Evolutionary conservation across 2,888 invertebrate species (phyloP), one percentile per base, ranked within the genome.

Genomic region (Ditula angustiorana): DNA sequence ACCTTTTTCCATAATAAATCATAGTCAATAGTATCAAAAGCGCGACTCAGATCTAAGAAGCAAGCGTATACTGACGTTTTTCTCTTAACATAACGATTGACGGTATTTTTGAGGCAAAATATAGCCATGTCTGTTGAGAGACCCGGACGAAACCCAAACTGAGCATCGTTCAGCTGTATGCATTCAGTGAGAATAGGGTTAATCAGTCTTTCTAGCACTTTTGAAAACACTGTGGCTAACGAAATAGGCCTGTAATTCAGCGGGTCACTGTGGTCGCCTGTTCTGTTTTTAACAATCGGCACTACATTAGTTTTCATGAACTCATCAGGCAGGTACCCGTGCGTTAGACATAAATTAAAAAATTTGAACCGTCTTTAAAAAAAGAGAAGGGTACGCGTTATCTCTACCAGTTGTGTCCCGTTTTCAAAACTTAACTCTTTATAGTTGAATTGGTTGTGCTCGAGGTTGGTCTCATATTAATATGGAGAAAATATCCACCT

Each of bases 1-100:
- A 35, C 13, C 21, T 33, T 21, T 11, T n/a, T 5, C 53, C 21
- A 35, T 5, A 33, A 4, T 24, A 53, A n/a, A 16, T 52, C 55
- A 16, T n/a, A n/a, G 61, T 53, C 24, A 33, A n/a, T n/a, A n/a
- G n/a, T n/a, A n/a, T n/a, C n/a, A n/a, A n/a, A n/a, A n/a, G n/a
- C n/a, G n/a, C n/a, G 44, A 10, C 30, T 46, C 19, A 61, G 35
- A 28, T 61, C 61, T 24, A 61, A 47, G 47, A 61, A 61, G 37
- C 61, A 61, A 8, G 47, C 61, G 16, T 55, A 62, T 26, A 55
- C 47, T 3, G 61, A 19, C 5, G 61, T 62, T 26, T 26, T 55
- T 11, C 55, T 55, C 23, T 44, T 37, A 4, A 28, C 26, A 19
- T 62, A 62, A 49, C 47, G 47, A 16, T 24, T 28, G 13, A 62